Percentiles rank a stretch among this genome's conserved stretches.
phyloP scores from a whole-genome alignment of 1,140 invertebrate species.

The Conus ventricosus region DNA sequence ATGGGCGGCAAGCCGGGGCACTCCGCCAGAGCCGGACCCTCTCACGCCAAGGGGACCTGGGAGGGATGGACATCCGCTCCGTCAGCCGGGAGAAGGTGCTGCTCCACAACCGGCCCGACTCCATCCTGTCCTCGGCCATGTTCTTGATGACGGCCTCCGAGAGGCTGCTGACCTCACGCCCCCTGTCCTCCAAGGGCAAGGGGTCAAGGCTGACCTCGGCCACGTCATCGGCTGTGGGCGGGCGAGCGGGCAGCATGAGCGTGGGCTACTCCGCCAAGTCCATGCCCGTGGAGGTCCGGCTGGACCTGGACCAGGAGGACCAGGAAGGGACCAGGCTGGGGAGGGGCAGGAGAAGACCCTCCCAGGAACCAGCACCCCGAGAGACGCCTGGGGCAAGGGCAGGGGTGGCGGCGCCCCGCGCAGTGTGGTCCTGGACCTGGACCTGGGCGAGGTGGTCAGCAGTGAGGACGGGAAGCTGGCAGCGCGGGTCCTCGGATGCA shows the following conservation, averaged over 20 bases:
- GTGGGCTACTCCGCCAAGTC: constrained; percentile 11
- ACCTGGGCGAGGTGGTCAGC: background rate
- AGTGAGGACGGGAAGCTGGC: background rate
- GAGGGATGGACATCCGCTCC: constrained; percentile 26
- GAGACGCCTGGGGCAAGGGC: background rate
- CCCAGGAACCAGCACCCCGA: background rate
- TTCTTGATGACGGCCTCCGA: constrained; percentile 25
- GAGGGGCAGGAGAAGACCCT: background rate
- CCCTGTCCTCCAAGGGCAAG: background rate
- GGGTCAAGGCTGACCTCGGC: constrained; percentile 16
- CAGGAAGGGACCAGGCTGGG: background rate
- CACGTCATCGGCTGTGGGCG: background rate
- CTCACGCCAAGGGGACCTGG: background rate
- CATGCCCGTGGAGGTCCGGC: background rate
- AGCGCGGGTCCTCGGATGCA: background rate
- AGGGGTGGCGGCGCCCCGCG: background rate
- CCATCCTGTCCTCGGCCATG: constrained; percentile 4
- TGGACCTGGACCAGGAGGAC: constrained; percentile 19
- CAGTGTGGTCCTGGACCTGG: constrained; percentile 5
- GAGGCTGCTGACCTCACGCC: constrained; percentile 18
- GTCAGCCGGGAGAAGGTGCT: constrained; percentile 37
- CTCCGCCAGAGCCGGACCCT: background rate
- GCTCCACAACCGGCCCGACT: constrained; percentile 31
- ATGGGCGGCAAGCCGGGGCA: background rate
- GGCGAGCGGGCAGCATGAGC: background rate